Percentiles rank a stretch among this genome's conserved stretches.
phyloP scores from a whole-genome alignment of 2,797 vertebrate genomes.

The Ficedula albicollis region DNA sequence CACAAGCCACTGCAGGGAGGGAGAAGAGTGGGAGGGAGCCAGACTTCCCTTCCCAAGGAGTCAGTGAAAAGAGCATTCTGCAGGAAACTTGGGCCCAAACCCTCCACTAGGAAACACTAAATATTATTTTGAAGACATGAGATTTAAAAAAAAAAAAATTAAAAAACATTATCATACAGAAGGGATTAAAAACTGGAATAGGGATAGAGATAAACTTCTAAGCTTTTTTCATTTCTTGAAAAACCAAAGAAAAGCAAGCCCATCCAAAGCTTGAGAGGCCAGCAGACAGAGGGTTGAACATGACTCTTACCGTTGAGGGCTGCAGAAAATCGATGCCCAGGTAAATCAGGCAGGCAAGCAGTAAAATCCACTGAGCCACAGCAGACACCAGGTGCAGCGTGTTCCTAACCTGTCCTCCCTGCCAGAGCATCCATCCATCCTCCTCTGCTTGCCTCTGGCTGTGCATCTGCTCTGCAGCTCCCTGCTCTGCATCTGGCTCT shows the following conservation, averaged over 20 bases:
- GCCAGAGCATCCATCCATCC: background rate
- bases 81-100: background rate
- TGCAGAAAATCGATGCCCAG: constrained; percentile 50
- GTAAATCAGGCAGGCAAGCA: constrained; percentile 68
- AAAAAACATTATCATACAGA: background rate
- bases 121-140: background rate
- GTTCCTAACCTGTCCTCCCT: constrained; percentile 36
- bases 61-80: background rate
- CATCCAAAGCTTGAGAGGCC: background rate
- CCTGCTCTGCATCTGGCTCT: background rate
- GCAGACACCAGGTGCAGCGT: constrained; percentile 52
- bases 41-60: background rate
- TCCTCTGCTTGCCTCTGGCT: background rate
- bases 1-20: background rate
- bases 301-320: constrained; percentile 66
- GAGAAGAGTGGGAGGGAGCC: background rate
- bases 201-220: background rate
- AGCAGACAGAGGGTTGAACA: background rate
- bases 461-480: background rate
- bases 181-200: background rate
- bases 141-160: background rate
- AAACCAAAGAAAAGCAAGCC: background rate
- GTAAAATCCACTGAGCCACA: constrained; percentile 56
- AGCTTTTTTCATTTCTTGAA: background rate
- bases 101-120: background rate